phyloP scores from a whole-genome alignment of 2,113 vertebrate species.

The Mobula hypostoma region DNA sequence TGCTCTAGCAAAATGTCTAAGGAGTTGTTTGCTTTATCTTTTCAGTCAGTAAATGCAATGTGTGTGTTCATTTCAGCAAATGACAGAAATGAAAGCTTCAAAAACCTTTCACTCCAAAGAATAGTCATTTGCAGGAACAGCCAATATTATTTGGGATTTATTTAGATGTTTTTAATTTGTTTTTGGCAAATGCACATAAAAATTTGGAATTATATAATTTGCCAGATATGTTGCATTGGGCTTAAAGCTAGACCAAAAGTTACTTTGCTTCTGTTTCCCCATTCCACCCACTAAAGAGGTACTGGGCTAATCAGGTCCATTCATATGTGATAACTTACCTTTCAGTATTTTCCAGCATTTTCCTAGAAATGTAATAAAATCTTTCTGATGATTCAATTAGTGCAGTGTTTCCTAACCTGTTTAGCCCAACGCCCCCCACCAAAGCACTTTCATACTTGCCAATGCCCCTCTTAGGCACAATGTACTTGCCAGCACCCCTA shows the following conservation, averaged over 20 bases:
- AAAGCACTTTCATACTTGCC: too few relatives aligned
- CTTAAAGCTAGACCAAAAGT: background rate
- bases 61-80: background rate
- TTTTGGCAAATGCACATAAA: slow-evolving; percentile 11
- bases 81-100: slow-evolving; percentile 9
- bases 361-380: background rate
- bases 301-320: background rate
- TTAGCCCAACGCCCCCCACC: too few relatives aligned
- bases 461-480: too few relatives aligned
- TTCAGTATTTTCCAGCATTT: background rate
- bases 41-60: background rate
- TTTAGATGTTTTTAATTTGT: background rate
- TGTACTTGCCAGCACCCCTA: too few relatives aligned
- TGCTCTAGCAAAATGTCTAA: background rate
- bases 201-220: background rate
- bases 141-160: background rate
- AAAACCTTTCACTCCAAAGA: background rate
- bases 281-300: background rate
- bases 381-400: background rate
- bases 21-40: background rate
- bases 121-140: background rate
- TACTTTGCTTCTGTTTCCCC: background rate
- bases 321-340: background rate
- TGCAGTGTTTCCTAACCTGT: background rate
- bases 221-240: background rate